Base-by-base conservation (phyloP, 2,888 invertebrate genomes). In the Pimpla rufipes region DNA sequence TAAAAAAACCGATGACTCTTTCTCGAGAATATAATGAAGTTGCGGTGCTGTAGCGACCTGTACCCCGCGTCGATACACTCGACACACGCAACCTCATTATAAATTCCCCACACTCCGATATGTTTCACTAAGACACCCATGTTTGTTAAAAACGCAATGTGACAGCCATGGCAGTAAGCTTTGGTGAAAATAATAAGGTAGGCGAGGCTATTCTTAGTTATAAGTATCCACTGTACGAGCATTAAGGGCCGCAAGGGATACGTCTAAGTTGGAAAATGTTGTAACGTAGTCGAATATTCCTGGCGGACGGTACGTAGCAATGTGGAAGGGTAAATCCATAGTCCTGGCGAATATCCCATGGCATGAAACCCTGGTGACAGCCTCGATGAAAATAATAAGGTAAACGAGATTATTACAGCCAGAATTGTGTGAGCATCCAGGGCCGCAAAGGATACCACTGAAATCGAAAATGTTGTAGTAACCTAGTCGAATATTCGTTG, bases 11-110 rank as follows among this genome's bases (percentile, higher is more conserved):
- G 64, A 83, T 71, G 76, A 74, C 79, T 84, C 79, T 76, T 76
- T 80, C 79, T 79, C 81, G 68, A 73, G 55, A 76, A 76, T 83
- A 77, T 80, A 83, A 80, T 83, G 76, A 82, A 82, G 79, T 76
- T 73, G 83, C 66, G 29, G 37, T 37, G 70, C 21, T 59, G 64
- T 50, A 75, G 37, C 79, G 50, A 66, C 68, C 45, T 47, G 62
- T 77, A 67, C 59, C 21, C 40, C 57, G 68, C 55, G 70, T 75
- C 75, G 79, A 66, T 68, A 57, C 59, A 78, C 82, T 45, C 74
- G 68, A 29, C 70, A 62, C 40, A 55, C 50, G 55, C 23, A 11
- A 37, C 57, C 35, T 52, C 66, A 16, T 62, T 55, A 68, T 57
- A 47, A 42, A 66, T 55, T 55, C n/a, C 47, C 40, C 8, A 23